Conservation (phyloP, 2,113 vertebrate genomes). For the Aplodontia rufa region DNA sequence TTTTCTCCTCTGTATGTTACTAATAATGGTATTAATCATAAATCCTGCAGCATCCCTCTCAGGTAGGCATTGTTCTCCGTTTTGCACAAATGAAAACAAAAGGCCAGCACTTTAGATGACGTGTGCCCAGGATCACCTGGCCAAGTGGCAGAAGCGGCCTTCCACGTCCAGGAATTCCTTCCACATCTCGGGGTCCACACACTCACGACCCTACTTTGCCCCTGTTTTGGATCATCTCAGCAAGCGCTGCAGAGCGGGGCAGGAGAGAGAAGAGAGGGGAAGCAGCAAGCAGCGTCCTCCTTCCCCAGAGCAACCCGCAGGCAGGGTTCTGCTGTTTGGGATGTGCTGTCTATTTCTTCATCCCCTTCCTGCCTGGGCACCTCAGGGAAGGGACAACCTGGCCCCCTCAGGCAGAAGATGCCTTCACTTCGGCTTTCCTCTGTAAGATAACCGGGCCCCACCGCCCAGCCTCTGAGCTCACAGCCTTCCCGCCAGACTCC, state of each 20-base stretch:
- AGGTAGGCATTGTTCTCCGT: neutral
- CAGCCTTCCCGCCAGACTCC: neutral
- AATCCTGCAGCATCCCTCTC: neutral
- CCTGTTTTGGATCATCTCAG: neutral
- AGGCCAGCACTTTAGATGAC: neutral
- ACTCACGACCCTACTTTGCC: neutral
- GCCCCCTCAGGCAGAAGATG: neutral
- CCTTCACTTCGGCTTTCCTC: neutral
- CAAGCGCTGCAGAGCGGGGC: neutral
- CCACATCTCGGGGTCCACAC: neutral
- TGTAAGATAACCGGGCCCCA: neutral
- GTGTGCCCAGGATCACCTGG: neutral
- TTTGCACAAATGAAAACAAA: neutral
- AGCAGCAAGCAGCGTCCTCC: neutral
- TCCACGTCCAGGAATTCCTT: neutral
- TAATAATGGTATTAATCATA: neutral
- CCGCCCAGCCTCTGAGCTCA: neutral
- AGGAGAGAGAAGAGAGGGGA: neutral
- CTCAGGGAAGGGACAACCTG: neutral
- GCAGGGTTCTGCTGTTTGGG: neutral
- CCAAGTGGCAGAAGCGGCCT: neutral
- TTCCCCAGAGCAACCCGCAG: neutral
- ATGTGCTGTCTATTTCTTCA: rapidly evolving
- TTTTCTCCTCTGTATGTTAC: neutral
- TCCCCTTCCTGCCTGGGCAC: neutral